phyloP scores from a whole-genome alignment of 2,888 invertebrate genomes.

The Chrysomela aeneicollis region DNA sequence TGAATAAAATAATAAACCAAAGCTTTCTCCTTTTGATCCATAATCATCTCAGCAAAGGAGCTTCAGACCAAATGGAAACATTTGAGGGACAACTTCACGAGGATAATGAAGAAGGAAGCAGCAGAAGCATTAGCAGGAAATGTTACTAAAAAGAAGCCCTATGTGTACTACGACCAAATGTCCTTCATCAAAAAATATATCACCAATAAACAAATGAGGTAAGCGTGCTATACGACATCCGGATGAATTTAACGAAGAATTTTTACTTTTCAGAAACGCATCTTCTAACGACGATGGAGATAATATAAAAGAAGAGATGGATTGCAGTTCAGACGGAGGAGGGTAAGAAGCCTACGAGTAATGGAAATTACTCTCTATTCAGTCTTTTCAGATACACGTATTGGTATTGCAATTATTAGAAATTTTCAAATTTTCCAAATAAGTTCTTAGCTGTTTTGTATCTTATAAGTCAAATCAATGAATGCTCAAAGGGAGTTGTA shows the following conservation, averaged over 20 bases:
- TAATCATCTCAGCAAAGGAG: conserved; percentile 46
- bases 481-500: too few relatives aligned
- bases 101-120: conserved; percentile 45
- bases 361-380: too few relatives aligned
- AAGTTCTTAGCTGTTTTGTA: too few relatives aligned
- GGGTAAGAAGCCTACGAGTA: conserved; percentile 24
- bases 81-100: conserved; percentile 48
- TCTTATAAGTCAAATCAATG: too few relatives aligned
- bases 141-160: conserved; percentile 42
- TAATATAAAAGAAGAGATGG: conserved; percentile 26
- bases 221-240: not conserved
- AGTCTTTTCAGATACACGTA: too few relatives aligned
- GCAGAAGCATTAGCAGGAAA: conserved; percentile 37
- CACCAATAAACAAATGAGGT: not conserved
- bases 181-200: conserved; percentile 44
- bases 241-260: too few relatives aligned
- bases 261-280: conserved; percentile 18
- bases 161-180: conserved; percentile 48
- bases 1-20: too few relatives aligned
- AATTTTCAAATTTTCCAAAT: too few relatives aligned
- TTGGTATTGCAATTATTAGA: too few relatives aligned
- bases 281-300: not conserved
- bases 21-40: too few relatives aligned
- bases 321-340: conserved; percentile 17
- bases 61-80: conserved; percentile 53